A percentile compares a stretch with the other conserved stretches of the same genome.
These are phyloP conservation scores for Cyprinodon variegatus DNA, from an alignment of 2,113 vertebrate genomes.

Conservation along the genomic window DNA sequence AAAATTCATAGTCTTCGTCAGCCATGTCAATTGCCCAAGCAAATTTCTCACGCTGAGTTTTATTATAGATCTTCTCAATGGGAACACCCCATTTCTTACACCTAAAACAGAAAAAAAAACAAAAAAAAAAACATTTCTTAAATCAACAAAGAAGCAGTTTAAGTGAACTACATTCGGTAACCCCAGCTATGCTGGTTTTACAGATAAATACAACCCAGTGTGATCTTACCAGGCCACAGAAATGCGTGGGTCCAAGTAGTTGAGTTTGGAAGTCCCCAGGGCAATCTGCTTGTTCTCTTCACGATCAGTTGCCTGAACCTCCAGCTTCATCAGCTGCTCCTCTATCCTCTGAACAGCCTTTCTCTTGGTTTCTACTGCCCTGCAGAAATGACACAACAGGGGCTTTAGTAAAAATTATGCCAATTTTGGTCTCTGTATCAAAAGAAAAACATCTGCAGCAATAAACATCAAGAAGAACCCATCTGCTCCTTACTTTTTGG, in stretches of 20 bases:
- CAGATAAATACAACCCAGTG: not conserved
- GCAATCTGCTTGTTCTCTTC: slow-evolving; percentile 99
- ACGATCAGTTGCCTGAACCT: slow-evolving; percentile 96
- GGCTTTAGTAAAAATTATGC: not conserved
- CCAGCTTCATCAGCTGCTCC: slow-evolving; percentile 97
- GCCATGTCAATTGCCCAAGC: slow-evolving; percentile 99
- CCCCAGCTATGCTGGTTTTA: not conserved
- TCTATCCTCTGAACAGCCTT: slow-evolving; percentile 94
- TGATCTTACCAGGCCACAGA: slow-evolving; percentile 92
- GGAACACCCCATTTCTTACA: slow-evolving; percentile 96
- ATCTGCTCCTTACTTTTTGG: slow-evolving; percentile 88
- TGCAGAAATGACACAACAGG: slow-evolving; percentile 37
- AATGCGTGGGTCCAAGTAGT: slow-evolving; percentile 98
- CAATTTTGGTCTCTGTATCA: not conserved
- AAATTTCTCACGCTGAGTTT: slow-evolving; percentile 98
- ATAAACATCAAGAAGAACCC: not conserved
- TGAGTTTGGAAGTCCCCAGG: slow-evolving; percentile 96
- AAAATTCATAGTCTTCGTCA: slow-evolving; percentile 96
- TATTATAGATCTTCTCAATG: slow-evolving; percentile 99
- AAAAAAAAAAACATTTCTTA: too few relatives aligned
- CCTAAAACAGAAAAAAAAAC: slow-evolving; percentile 73
- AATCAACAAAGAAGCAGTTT: too few relatives aligned
- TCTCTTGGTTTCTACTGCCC: slow-evolving; percentile 92
- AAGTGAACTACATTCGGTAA: not conserved
- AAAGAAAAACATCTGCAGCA: too few relatives aligned